A percentile compares a stretch with the other conserved stretches of the same genome.
Evolutionary conservation across 1,140 invertebrate genomes (phyloP).

Genomic region (Eubasilissa regina): DNA sequence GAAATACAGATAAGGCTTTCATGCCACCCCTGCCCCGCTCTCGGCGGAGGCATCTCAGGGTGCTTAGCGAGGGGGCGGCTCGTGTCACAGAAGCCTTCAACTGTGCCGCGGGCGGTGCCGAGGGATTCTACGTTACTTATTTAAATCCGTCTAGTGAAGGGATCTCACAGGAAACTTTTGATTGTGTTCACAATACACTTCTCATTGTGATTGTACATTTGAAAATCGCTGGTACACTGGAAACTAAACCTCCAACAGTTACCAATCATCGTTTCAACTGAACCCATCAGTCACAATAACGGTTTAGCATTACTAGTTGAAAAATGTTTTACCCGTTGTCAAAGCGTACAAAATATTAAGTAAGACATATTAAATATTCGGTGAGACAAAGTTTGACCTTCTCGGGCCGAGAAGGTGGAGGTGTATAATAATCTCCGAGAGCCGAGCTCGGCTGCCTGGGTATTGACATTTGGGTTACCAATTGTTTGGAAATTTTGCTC

Average conservation of each 20-base stretch:
- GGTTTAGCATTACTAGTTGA: too few relatives aligned
- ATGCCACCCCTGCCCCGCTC: background rate
- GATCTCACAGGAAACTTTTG: background rate
- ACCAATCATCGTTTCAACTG: too few relatives aligned
- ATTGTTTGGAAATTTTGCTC: slow-evolving; percentile 57
- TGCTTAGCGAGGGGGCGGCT: slow-evolving; percentile 13
- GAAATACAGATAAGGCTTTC: slow-evolving; percentile 57
- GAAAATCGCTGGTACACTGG: too few relatives aligned
- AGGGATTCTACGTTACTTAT: slow-evolving; percentile 5
- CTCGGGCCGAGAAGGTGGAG: slow-evolving; percentile 21
- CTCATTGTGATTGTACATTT: too few relatives aligned
- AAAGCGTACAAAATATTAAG: too few relatives aligned
- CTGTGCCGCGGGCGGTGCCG: slow-evolving; percentile 27
- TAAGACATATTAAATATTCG: too few relatives aligned
- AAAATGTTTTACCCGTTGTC: too few relatives aligned
- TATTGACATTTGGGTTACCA: slow-evolving; percentile 57
- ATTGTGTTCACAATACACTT: too few relatives aligned
- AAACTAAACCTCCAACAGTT: too few relatives aligned
- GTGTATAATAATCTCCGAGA: slow-evolving; percentile 43
- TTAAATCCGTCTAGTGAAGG: background rate
- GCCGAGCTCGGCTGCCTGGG: slow-evolving; percentile 18
- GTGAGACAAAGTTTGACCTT: slow-evolving; percentile 39
- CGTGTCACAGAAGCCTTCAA: slow-evolving; percentile 22
- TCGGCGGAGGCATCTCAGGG: slow-evolving; percentile 36
- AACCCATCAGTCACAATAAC: too few relatives aligned